Evolutionary conservation across 2,113 vertebrate genomes (phyloP).

Genomic region (Platysternon megacephalum): DNA sequence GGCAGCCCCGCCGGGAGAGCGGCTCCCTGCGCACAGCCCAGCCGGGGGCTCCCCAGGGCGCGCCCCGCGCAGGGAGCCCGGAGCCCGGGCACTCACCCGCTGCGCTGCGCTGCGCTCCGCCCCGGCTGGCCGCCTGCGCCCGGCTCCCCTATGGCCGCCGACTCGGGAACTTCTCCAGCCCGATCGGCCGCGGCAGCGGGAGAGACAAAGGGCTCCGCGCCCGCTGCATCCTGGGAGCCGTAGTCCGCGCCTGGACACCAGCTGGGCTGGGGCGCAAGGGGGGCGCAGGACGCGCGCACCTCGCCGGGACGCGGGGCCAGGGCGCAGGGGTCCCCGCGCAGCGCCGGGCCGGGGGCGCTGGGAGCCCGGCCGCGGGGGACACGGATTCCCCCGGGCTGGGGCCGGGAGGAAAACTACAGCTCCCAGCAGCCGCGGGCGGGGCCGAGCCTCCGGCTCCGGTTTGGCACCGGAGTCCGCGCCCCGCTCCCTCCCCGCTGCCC

Average conservation of each 20-base stretch:
- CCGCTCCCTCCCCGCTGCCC: neutral
- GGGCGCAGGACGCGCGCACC: neutral
- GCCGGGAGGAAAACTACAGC: neutral
- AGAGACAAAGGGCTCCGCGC: neutral
- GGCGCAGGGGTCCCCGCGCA: neutral
- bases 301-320: too few relatives aligned
- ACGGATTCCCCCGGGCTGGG: neutral
- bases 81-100: neutral
- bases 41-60: too few relatives aligned
- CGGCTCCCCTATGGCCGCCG: neutral
- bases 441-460: neutral
- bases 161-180: neutral
- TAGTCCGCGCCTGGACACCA: neutral
- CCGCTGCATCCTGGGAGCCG: neutral
- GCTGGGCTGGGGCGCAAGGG: neutral
- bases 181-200: neutral
- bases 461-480: neutral
- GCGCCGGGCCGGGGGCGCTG: too few relatives aligned
- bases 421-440: neutral
- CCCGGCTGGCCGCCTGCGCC: neutral
- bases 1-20: too few relatives aligned
- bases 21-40: too few relatives aligned
- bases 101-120: neutral
- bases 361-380: too few relatives aligned
- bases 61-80: too few relatives aligned